phyloP scores from a whole-genome alignment of 2,888 invertebrate genomes.

The Ecliptopera silaceata region DNA sequence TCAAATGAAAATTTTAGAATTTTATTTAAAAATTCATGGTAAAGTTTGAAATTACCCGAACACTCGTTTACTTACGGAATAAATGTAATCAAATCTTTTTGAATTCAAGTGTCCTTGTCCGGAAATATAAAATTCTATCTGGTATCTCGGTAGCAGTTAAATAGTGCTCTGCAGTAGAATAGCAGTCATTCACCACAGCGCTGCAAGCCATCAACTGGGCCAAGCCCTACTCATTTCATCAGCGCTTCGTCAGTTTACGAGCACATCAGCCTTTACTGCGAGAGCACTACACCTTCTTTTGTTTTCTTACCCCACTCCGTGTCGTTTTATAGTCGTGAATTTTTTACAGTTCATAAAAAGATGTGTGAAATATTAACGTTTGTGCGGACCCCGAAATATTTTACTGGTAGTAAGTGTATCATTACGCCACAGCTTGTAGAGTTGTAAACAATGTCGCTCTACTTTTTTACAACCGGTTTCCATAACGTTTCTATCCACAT shows the following conservation, averaged over 20 bases:
- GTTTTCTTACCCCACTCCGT: slow-evolving; percentile 54
- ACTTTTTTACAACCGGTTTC: slow-evolving; percentile 36
- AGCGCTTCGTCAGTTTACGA: slow-evolving; percentile 64
- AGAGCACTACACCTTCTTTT: slow-evolving; percentile 66
- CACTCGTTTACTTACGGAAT: slow-evolving; percentile 40
- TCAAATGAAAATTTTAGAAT: slow-evolving; percentile 39
- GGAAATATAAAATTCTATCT: slow-evolving; percentile 50
- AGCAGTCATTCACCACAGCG: not conserved
- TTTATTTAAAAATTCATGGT: slow-evolving; percentile 37
- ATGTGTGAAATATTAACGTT: slow-evolving; percentile 27
- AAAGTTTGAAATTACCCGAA: slow-evolving; percentile 44
- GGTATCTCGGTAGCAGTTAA: slow-evolving; percentile 50
- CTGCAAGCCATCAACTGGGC: slow-evolving; percentile 38
- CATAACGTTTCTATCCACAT: slow-evolving; percentile 39
- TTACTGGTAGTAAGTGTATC: slow-evolving; percentile 14
- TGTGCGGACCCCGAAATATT: slow-evolving; percentile 15
- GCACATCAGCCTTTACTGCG: slow-evolving; percentile 61
- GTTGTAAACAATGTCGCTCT: slow-evolving; percentile 37
- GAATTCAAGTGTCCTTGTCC: slow-evolving; percentile 53
- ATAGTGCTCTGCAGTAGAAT: not conserved
- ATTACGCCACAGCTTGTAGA: slow-evolving; percentile 30
- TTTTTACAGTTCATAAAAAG: slow-evolving; percentile 52
- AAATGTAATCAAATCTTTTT: slow-evolving; percentile 41
- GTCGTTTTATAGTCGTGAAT: slow-evolving; percentile 56
- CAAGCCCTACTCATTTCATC: slow-evolving; percentile 59